Conservation (phyloP, 2,888 invertebrate genomes). For the Orchestes rusci region DNA sequence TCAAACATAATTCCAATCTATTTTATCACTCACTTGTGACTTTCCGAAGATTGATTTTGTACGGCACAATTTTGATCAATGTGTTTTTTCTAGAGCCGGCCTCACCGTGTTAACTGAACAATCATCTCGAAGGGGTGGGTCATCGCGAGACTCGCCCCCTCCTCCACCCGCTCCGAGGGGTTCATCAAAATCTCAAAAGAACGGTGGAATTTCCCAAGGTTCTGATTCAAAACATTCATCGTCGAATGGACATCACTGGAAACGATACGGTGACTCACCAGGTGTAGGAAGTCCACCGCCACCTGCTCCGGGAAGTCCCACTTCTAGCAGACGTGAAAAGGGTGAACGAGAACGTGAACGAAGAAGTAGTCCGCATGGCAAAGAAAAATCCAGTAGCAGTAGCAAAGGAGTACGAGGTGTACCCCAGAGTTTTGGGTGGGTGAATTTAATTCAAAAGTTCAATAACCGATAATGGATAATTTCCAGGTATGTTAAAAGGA, state of each 20-base stretch:
- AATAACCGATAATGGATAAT: background rate
- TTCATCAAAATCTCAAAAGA: constrained; percentile 28
- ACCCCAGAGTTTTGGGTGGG: constrained; percentile 68
- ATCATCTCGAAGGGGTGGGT: constrained; percentile 49
- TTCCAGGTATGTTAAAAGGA: constrained; percentile 61
- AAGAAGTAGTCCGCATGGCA: constrained; percentile 39
- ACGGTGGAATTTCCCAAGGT: constrained; percentile 15
- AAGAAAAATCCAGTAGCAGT: constrained; percentile 46
- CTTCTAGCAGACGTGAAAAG: constrained; percentile 41
- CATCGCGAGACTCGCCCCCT: constrained; percentile 45
- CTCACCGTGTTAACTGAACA: constrained; percentile 49
- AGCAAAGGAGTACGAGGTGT: constrained; percentile 58
- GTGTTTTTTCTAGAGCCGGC: constrained; percentile 41
- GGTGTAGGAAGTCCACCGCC: constrained; percentile 55
- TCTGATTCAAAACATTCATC: constrained; percentile 20
- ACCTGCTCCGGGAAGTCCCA: constrained; percentile 48
- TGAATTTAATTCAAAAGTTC: background rate
- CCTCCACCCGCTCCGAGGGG: constrained; percentile 41
- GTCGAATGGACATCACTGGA: constrained; percentile 51
- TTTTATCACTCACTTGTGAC: too few relatives aligned
- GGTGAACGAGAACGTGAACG: constrained; percentile 30
- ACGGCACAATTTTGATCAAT: too few relatives aligned
- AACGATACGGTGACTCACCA: constrained; percentile 58
- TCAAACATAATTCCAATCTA: too few relatives aligned
- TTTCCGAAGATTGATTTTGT: too few relatives aligned